Evolutionary conservation across 1,140 invertebrate species (phyloP).

Genomic region (Heliconius nattereri): DNA sequence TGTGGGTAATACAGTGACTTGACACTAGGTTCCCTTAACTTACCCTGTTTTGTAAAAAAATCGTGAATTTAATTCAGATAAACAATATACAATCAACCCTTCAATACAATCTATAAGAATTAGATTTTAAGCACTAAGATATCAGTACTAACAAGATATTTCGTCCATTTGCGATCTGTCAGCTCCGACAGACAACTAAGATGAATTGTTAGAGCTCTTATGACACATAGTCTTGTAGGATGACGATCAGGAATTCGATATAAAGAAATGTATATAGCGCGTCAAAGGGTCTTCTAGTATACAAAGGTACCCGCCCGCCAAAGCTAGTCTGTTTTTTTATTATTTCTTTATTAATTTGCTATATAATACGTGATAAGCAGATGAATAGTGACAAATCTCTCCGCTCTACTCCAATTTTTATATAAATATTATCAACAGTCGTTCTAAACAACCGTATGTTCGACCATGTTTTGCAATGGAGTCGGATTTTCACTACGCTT

Average conservation of each 20-base stretch:
- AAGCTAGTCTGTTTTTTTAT: too few relatives aligned
- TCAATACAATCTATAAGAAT: neutral
- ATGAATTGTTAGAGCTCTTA: slow-evolving; percentile 19
- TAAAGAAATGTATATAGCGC: neutral
- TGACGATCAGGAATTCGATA: neutral
- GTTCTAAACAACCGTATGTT: neutral
- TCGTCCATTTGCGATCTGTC: slow-evolving; percentile 32
- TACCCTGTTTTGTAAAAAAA: neutral
- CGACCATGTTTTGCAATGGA: neutral
- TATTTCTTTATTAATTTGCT: too few relatives aligned
- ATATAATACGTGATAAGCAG: too few relatives aligned
- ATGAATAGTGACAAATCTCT: too few relatives aligned
- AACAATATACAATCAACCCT: neutral
- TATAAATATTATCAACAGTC: neutral
- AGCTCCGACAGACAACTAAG: slow-evolving; percentile 28
- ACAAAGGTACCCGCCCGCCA: too few relatives aligned
- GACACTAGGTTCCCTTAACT: neutral
- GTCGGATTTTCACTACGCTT: slow-evolving; percentile 24
- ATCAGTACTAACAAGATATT: slow-evolving; percentile 26
- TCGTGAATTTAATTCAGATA: neutral
- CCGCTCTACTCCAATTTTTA: neutral
- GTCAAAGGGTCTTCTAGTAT: too few relatives aligned
- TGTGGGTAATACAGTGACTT: too few relatives aligned
- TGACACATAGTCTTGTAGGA: neutral
- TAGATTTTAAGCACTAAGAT: slow-evolving; percentile 11